These are phyloP conservation scores for Virgularia gustaviana DNA, from an alignment of 92 coral and sea anemone species.

Conservation along the genomic window DNA sequence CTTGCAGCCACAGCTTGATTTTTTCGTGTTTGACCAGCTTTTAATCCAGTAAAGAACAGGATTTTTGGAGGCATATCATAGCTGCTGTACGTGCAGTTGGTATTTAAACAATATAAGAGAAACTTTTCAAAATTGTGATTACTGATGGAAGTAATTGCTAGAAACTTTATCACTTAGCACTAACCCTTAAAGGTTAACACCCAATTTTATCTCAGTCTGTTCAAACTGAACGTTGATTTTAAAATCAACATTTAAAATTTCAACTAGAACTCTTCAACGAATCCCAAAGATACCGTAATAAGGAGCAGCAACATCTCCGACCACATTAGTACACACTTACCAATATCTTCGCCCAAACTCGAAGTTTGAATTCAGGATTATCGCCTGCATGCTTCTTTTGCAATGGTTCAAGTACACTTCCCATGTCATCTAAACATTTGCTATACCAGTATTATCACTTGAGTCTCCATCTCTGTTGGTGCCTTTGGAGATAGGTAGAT, in stretches of 20 bases:
- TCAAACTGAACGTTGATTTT: too few species aligned
- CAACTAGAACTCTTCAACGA: background rate
- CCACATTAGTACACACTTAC: background rate
- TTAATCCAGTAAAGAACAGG: constrained; percentile 18
- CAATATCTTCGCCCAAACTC: constrained; percentile 6
- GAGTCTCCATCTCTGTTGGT: too few species aligned
- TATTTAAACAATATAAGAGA: background rate
- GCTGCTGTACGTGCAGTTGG: constrained; percentile 32
- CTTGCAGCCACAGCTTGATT: too few species aligned
- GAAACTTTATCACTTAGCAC: too few species aligned
- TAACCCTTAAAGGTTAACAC: too few species aligned
- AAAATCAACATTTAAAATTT: too few species aligned
- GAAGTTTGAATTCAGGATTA: background rate
- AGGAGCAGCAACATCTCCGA: background rate
- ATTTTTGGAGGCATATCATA: constrained; percentile 29
- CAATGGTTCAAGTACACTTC: background rate
- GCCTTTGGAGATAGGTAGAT: background rate
- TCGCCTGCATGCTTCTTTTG: background rate
- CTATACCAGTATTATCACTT: too few species aligned
- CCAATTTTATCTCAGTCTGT: too few species aligned
- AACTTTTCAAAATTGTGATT: background rate
- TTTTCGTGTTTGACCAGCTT: constrained; percentile 3
- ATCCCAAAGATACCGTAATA: background rate
- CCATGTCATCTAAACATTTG: too few species aligned
- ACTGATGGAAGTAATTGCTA: too few species aligned